Base-by-base conservation (phyloP, 2,113 vertebrate genomes). In the Cinclus mexicanus region DNA sequence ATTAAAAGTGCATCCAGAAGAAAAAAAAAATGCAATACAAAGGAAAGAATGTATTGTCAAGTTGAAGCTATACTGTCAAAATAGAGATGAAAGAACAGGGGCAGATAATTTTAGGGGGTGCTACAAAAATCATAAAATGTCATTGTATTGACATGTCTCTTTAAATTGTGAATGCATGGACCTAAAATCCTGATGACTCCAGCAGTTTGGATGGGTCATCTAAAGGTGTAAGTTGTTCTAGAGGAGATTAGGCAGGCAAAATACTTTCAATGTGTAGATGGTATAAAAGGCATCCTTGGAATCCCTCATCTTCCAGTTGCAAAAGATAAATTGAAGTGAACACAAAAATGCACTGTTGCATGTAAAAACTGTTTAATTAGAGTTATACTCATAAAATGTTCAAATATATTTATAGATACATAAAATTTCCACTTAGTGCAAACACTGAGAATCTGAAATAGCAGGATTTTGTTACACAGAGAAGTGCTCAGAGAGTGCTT, bases 11-110 rank as follows among this genome's bases (percentile, higher is more conserved):
- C 0, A 31, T 29, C 2, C 2, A n/a, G 28, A 25, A 35, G 46
- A 53, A 49, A 33, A 35, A 50, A 49, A 33, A 23, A 33, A 20
- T 31, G 25, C 11, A 53, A 22, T 21, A 3, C 56, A 67, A 50
- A 21, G 6, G 3, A 4, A 7, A 68, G 78, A 61, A 52, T 10
- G 4, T 59, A 14, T 22, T 74, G 3, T 75, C 50, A 52, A 63
- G 7, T 28, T 68, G 23, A 75, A 47, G 2, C 42, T 55, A 8
- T 5, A 46, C 8, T 67, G 10, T 60, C n/a, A 71, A 33, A 63
- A 63, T 0, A 59, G 17, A 55, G 5, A 64, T 26, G 65, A 47
- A 87, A 44, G 7, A 70, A 2, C 6, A 70, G 1, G 3, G 47
- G 7, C 6, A 42, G 39, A 55, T 78, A 55, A 55, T 75, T 90